These are phyloP conservation scores for Zaprionus ornatus DNA, from an alignment of 1,140 invertebrate genomes.

Conservation along the genomic window DNA sequence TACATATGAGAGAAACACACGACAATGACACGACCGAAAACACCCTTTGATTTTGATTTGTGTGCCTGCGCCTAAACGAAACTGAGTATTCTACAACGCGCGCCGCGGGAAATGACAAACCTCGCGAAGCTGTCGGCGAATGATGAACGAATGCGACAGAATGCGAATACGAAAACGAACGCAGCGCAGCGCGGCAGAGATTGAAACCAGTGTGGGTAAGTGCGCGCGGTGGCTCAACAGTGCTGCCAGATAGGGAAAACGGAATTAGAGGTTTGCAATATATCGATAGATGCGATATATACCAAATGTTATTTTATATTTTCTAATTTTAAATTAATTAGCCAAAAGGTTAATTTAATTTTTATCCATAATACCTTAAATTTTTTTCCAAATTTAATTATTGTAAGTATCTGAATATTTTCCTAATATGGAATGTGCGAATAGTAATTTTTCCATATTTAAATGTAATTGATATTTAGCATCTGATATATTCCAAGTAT, in stretches of 20 bases:
- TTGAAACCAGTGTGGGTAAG: conserved; percentile 22
- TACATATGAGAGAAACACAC: conserved; percentile 32
- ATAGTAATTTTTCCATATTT: no score
- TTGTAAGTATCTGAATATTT: no score
- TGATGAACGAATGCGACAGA: conserved; percentile 40
- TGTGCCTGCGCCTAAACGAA: conserved; percentile 23
- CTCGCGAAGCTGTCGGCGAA: conserved; percentile 44
- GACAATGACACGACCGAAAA: conserved; percentile 33
- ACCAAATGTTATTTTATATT: background rate
- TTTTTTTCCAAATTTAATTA: no score
- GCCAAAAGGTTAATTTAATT: background rate
- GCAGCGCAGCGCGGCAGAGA: conserved; percentile 33
- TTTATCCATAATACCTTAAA: no score
- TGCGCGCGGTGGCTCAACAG: background rate
- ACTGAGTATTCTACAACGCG: conserved; percentile 37
- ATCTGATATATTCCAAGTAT: no score
- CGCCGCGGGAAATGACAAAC: conserved; percentile 25
- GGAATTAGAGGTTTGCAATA: background rate
- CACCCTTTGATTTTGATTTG: conserved; percentile 30
- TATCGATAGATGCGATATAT: conserved; percentile 10
- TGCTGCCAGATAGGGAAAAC: conserved; percentile 4
- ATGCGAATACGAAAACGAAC: conserved; percentile 6
- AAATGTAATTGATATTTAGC: no score
- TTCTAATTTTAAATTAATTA: background rate
- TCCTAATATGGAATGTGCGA: no score